Evolutionary conservation across 2,888 invertebrate species (phyloP).

Genomic region (Acronicta alni): DNA sequence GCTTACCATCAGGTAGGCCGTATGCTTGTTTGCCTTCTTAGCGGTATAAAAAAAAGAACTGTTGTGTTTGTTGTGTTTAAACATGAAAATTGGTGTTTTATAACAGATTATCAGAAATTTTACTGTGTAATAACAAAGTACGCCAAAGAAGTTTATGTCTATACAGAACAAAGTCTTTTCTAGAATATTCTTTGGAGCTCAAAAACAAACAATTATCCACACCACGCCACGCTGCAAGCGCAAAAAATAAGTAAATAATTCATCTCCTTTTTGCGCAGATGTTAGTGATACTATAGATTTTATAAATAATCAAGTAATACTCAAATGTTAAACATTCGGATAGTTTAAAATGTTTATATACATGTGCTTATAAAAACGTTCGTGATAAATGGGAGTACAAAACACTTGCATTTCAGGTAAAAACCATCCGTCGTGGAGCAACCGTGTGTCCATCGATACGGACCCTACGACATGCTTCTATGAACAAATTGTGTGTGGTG

Average conservation of each 20-base stretch:
- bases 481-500: conserved; percentile 39
- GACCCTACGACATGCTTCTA: conserved; percentile 60
- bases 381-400: conserved; percentile 50
- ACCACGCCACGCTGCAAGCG: background rate
- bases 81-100: too few relatives aligned
- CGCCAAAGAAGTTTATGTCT: too few relatives aligned
- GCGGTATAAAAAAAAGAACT: too few relatives aligned
- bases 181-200: background rate
- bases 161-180: background rate
- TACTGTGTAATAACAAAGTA: too few relatives aligned
- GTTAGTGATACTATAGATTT: background rate
- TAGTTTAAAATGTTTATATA: conserved; percentile 36
- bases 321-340: conserved; percentile 26
- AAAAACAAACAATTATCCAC: too few relatives aligned
- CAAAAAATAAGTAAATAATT: background rate
- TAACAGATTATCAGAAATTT: too few relatives aligned
- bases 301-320: background rate
- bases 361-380: conserved; percentile 30
- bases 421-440: conserved; percentile 30
- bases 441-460: conserved; percentile 33
- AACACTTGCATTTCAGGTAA: conserved; percentile 28
- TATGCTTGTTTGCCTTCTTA: too few relatives aligned
- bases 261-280: background rate
- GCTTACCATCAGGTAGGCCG: too few relatives aligned
- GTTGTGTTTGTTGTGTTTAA: too few relatives aligned